phyloP scores from a whole-genome alignment of 2,113 vertebrate genomes.

The Megaleporinus macrocephalus region DNA sequence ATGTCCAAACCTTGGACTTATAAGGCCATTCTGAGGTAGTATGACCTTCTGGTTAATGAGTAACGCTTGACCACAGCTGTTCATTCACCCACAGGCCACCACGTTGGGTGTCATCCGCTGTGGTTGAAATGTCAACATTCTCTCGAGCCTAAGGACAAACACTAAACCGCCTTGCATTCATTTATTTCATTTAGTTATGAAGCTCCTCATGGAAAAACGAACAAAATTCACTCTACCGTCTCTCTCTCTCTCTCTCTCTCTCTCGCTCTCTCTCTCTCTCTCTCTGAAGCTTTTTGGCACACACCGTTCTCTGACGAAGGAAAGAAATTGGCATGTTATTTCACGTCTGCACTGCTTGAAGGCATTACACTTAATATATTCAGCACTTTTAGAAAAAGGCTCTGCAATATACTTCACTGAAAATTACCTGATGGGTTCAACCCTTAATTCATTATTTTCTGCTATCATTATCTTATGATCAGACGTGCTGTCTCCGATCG shows the following conservation, averaged over 20 bases:
- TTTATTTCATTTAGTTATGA: neutral
- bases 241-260: neutral
- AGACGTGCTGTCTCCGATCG: neutral
- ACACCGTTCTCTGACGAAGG: neutral
- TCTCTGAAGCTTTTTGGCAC: neutral
- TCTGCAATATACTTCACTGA: neutral
- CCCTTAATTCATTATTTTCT: neutral
- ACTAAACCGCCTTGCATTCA: neutral
- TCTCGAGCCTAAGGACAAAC: neutral
- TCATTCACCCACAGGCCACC: constrained; percentile 14
- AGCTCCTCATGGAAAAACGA: neutral
- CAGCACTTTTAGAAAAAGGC: neutral
- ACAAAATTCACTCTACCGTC: neutral
- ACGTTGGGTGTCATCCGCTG: constrained; percentile 16
- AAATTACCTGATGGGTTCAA: no score
- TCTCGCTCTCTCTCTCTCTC: neutral
- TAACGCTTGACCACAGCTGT: constrained; percentile 26
- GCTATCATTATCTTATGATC: neutral
- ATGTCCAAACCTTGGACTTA: constrained; percentile 25
- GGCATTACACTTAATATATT: neutral
- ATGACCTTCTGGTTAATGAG: constrained; percentile 43
- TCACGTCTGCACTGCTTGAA: neutral
- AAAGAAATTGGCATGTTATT: neutral
- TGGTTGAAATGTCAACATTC: neutral
- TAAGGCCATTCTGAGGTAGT: constrained; percentile 8